Conservation (phyloP, 2,888 invertebrate genomes). For the Troides aeacus region DNA sequence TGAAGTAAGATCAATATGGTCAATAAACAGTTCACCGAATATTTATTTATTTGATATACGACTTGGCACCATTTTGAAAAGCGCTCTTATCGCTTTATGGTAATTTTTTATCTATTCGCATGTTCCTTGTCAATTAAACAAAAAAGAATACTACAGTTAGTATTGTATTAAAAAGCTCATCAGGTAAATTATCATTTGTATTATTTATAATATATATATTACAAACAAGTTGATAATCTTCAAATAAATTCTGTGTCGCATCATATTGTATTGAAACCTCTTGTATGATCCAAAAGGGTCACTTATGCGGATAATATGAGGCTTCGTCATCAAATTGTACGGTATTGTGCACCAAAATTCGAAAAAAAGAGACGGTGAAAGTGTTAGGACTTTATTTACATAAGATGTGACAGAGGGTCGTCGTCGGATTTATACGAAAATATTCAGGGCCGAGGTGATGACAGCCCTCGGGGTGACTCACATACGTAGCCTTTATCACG, state of each 20-base stretch:
- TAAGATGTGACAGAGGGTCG: conserved; percentile 77
- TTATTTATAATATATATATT: background rate
- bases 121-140: no score
- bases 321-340: conserved; percentile 72
- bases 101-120: no score
- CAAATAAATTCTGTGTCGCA: conserved; percentile 63
- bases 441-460: conserved; percentile 77
- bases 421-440: conserved; percentile 66
- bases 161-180: background rate
- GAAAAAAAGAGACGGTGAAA: conserved; percentile 74
- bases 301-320: conserved; percentile 66
- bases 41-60: no score
- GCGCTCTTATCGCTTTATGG: no score
- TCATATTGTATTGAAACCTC: conserved; percentile 57
- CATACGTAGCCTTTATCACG: conserved; percentile 70
- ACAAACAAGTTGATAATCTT: conserved; percentile 38
- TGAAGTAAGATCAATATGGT: no score
- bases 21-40: no score
- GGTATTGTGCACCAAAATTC: conserved; percentile 75
- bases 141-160: background rate
- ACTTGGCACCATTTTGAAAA: no score
- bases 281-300: conserved; percentile 49
- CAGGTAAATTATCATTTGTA: background rate
- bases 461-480: conserved; percentile 67
- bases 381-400: conserved; percentile 77